Evolutionary conservation across 2,113 vertebrate genomes (phyloP), one percentile per base, ranked within the genome.

Genomic region (Eudorcas thomsonii): DNA sequence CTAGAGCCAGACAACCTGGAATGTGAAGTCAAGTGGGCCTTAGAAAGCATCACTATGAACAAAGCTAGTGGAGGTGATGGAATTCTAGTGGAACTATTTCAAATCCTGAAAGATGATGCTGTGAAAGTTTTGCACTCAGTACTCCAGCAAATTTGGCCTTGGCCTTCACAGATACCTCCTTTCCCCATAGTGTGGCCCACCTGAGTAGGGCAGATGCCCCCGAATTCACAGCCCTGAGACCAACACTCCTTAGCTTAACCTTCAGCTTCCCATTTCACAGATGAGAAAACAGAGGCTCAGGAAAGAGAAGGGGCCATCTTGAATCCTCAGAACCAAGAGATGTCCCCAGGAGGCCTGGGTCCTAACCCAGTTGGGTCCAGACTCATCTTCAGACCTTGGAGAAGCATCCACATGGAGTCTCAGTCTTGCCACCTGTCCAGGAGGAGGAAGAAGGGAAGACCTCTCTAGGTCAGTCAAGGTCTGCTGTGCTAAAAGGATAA

Each of bases 121-220:
- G 23, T 57, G 9, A 57, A 57, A 57, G 23, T 57, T 23, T 23
- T 25, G 55, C 55, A 57, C 23, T 57, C 55, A 57, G 11, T 25
- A 57, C 0, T 0, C 8, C 55, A 57, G 55, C 55, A 57, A 57
- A 6, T 87, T 19, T 57, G 62, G 43, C 11, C 91, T 36, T 33
- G 67, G 45, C 33, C 28, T 87, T 88, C 19, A 30, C 21, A 21
- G 82, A 93, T 25, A 36, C 7, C n/a, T 2, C 5, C 8, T 0
- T 2, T 5, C 21, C 15, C n/a, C 43, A 3, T 2, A 16, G n/a
- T 3, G 28, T 25, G 23, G 5, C 16, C n/a, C 28, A 6, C 3
- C 39, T n/a, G 67, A 12, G 15, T n/a, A 15, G 33, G 15, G 87
- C 11, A 13, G 23, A 2, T 36, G 10, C 52, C 28, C 25, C 28